Base-by-base conservation (phyloP, 1,140 invertebrate genomes). In the Amyelois transitella region DNA sequence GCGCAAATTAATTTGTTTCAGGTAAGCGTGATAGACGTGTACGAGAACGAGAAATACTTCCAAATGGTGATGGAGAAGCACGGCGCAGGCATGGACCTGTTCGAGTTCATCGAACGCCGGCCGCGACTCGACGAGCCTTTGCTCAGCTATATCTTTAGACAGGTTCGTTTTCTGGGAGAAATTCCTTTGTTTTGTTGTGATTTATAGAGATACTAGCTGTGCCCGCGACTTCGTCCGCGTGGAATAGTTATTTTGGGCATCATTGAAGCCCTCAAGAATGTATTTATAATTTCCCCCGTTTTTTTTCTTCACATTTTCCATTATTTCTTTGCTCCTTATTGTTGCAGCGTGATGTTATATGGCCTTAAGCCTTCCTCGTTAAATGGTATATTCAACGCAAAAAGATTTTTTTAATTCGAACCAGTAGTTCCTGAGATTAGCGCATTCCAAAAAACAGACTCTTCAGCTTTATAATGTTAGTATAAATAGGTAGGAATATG, bases 51-150 rank as follows among this genome's bases (percentile, higher is more conserved):
- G 1, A 89, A 91, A 43, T 94, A 92, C 70, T 92, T 93, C 66
- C 93, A 94, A 88, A 88, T 95, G 89, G 92, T 95, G 14, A 95
- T 95, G 93, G 94, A 94, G 75, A 94, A 94, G 64, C 93, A 94
- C 76, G 94, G 94, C n/a, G 91, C 90, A 19, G 94, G 94, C 1
- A 94, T 95, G 92, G 94, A 95, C 75, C 75, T 94, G 47, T 95
- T 95, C 87, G 94, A 95, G 77, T 95, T 95, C 72, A 94, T 95
- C 53, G 94, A 95, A 62, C 86, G 93, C 0, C 88, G 91, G 21
- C 93, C 93, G 2, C 67, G 90, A 32, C 83, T 94, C 58, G 93
- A 94, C 66, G 94, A 95, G 74, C 86, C 90, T n/a, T 80, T 95
- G 22, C 90, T 91, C 4, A 92, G 92, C 63, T 93, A 93, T 64